Evolutionary conservation across 2,797 vertebrate species (phyloP).

Genomic region (Periophthalmus magnuspinnatus): DNA sequence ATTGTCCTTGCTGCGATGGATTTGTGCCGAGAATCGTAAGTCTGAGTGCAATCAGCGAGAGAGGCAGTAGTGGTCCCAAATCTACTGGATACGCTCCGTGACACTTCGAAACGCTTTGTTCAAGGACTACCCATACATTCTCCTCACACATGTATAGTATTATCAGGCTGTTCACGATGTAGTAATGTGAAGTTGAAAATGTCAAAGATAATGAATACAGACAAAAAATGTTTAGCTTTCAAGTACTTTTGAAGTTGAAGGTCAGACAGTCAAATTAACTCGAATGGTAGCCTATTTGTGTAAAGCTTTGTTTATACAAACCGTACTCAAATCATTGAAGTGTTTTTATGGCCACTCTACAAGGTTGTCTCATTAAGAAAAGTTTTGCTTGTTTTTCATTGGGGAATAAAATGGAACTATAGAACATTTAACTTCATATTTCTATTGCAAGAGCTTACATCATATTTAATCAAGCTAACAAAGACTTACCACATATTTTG

Average conservation of each 20-base stretch:
- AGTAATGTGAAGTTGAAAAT: constrained; percentile 1
- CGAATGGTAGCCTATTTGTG: too few species aligned
- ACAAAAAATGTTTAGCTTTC: neutral
- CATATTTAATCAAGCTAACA: too few species aligned
- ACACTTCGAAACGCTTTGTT: constrained; percentile 34
- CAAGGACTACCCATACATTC: constrained; percentile 34
- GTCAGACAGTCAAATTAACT: neutral
- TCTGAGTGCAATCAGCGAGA: constrained; percentile 47
- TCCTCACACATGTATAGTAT: constrained; percentile 17
- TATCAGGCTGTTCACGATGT: neutral
- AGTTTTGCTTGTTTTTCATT: too few species aligned
- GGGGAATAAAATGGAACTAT: too few species aligned
- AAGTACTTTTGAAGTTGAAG: neutral
- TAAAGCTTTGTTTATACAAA: too few species aligned
- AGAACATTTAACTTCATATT: too few species aligned
- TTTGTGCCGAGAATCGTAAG: constrained; percentile 52
- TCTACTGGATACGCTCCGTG: constrained; percentile 36
- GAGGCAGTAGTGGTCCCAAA: constrained; percentile 23
- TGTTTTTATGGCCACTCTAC: too few species aligned
- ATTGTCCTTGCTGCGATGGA: constrained; percentile 56
- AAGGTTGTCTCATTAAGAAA: too few species aligned
- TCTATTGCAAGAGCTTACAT: too few species aligned
- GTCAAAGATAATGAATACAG: constrained; percentile 8
- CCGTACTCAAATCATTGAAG: too few species aligned
- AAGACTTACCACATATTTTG: too few species aligned